Evolutionary conservation across 2,113 vertebrate genomes (phyloP), one percentile per base, ranked within the genome.

Genomic region (Serinus canaria): DNA sequence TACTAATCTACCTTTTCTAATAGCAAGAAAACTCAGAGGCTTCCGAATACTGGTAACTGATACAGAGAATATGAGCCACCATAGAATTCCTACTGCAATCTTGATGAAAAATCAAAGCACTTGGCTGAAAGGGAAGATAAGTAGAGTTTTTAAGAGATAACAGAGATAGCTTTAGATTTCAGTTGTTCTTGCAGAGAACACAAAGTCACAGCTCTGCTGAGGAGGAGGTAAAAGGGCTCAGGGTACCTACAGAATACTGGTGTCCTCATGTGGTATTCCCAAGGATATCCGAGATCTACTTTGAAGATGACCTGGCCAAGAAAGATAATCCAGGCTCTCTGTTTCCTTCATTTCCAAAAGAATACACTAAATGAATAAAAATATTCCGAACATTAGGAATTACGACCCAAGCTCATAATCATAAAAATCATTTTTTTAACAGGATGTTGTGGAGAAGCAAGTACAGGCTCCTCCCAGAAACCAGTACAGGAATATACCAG

Each of bases 371-470:
- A 16, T 3, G 1, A 30, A 27, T 60, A 53, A n/a, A 86, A 63
- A 13, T 59, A 55, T 75, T 83, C 28, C 31, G 84, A 47, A 83
- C 13, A 63, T 25, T 23, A 55, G 7, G 21, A 20, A 67, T 69
- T 77, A 67, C 0, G 1, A 59, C 6, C 14, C 59, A 59, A 67
- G 50, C 4, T 24, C 1, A 6, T 49, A 41, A 56, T 30, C 1
- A 6, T n/a, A 55, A 64, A 55, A 73, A 27, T 27, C 0, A 1
- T 41, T 41, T 5, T 50, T 83, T 59, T 22, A 60, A 63, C 0
- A 67, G 39, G 27, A 80, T 22, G 6, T 15, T 50, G 25, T 44
- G 67, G 60, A 47, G 72, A 56, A 87, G 5, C 13, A 90, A 74
- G 6, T 70, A 44, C 22, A 78, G 25, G 14, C 33, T 81, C 30